These are phyloP conservation scores for Orthosia cruda DNA, from an alignment of 2,888 invertebrate species.

Conservation along the genomic window DNA sequence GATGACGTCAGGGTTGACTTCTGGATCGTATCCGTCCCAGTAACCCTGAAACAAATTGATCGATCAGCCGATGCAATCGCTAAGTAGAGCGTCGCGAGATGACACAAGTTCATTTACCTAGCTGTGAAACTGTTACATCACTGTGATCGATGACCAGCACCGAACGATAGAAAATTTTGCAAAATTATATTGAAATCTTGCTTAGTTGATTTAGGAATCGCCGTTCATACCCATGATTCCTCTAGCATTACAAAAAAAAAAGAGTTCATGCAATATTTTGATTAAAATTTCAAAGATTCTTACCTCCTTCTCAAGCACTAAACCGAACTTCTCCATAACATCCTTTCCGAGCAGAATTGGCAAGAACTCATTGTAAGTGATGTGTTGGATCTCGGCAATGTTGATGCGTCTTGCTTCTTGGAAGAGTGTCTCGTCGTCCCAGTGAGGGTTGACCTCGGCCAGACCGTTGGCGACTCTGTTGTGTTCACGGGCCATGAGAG, in stretches of 20 bases:
- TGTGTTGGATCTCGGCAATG: slow-evolving; percentile 97
- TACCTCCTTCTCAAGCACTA: slow-evolving; percentile 95
- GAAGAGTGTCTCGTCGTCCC: slow-evolving; percentile 98
- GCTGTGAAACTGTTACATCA: slow-evolving; percentile 55
- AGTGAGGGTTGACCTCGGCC: slow-evolving; percentile 96
- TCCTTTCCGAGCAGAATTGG: slow-evolving; percentile 97
- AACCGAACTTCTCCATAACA: slow-evolving; percentile 97
- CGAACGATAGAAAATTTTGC: slow-evolving; percentile 23
- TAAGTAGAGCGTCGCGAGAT: slow-evolving; percentile 46
- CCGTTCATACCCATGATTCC: not conserved
- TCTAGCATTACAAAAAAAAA: not conserved
- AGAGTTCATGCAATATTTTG: not conserved
- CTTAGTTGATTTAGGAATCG: slow-evolving; percentile 15
- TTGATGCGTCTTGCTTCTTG: slow-evolving; percentile 97
- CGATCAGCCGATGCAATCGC: slow-evolving; percentile 37
- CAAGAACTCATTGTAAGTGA: slow-evolving; percentile 97
- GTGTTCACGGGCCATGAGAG: slow-evolving; percentile 97
- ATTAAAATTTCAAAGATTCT: not conserved
- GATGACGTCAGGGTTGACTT: slow-evolving; percentile 97
- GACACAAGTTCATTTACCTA: slow-evolving; percentile 47
- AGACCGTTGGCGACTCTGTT: slow-evolving; percentile 96
- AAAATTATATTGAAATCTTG: slow-evolving; percentile 39
- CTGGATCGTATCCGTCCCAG: slow-evolving; percentile 96
- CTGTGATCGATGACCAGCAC: slow-evolving; percentile 26
- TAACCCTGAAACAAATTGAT: slow-evolving; percentile 91